phyloP scores from a whole-genome alignment of 1,140 invertebrate species.

The Meteorus sp. region DNA sequence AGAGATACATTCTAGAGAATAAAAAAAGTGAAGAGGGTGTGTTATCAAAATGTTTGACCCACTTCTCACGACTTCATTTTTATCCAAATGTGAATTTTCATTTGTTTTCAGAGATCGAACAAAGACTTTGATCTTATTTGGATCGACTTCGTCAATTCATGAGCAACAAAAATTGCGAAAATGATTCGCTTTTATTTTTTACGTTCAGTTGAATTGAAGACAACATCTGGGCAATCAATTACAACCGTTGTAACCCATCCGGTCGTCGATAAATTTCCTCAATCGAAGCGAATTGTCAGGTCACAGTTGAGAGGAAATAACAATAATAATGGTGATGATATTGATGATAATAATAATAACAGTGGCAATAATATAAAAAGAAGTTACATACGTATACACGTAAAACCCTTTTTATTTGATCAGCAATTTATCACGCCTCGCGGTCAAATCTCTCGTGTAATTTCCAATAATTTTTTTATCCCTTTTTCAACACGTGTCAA shows the following conservation, averaged over 20 bases:
- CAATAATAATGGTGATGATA: too few species aligned
- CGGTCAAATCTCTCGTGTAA: slow-evolving; percentile 54
- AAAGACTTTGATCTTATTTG: too few species aligned
- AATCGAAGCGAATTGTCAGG: slow-evolving; percentile 50
- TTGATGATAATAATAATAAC: too few species aligned
- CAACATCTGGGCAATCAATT: slow-evolving; percentile 26
- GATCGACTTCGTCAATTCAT: too few species aligned
- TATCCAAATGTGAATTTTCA: too few species aligned
- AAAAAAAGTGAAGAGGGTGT: neutral
- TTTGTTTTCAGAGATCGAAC: too few species aligned
- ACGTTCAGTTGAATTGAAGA: neutral
- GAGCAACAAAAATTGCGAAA: too few species aligned
- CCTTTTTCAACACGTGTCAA: slow-evolving; percentile 38
- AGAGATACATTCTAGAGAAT: too few species aligned
- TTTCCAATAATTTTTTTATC: slow-evolving; percentile 49
- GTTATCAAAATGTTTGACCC: slow-evolving; percentile 42
- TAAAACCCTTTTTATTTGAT: slow-evolving; percentile 55
- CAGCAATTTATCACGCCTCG: slow-evolving; percentile 51
- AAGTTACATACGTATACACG: slow-evolving; percentile 8
- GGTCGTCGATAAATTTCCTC: slow-evolving; percentile 50
- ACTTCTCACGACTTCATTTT: slow-evolving; percentile 39
- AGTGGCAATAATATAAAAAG: slow-evolving; percentile 19
- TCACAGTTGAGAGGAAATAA: too few species aligned
- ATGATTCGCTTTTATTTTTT: slow-evolving; percentile 3
- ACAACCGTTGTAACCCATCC: slow-evolving; percentile 12